A percentile compares a stretch with the other conserved stretches of the same genome.
These are phyloP conservation scores for Epinephelus awoara DNA, from an alignment of 2,797 vertebrate species.

Conservation along the genomic window DNA sequence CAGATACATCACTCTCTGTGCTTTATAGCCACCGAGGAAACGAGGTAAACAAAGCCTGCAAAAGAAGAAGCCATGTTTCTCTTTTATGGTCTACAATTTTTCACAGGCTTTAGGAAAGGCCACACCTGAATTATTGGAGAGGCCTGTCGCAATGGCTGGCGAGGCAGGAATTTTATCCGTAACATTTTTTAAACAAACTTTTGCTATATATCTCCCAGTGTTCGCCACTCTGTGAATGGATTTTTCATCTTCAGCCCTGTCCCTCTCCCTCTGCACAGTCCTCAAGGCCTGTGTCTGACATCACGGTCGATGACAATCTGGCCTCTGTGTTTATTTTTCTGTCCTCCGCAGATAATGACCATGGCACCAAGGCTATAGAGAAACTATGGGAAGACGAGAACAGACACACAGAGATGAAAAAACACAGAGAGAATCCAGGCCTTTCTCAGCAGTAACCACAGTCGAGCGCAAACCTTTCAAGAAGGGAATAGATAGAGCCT, in stretches of 20 bases:
- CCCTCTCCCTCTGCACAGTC: slow-evolving; percentile 27
- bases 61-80: slow-evolving; percentile 66
- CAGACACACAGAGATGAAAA: not conserved
- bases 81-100: slow-evolving; percentile 57
- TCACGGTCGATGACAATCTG: slow-evolving; percentile 66
- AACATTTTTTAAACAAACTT: slow-evolving; percentile 63
- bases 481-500: not conserved
- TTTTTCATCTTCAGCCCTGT: slow-evolving; percentile 49
- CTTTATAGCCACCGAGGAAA: slow-evolving; percentile 63
- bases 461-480: not conserved
- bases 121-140: slow-evolving; percentile 55
- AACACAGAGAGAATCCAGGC: slow-evolving; percentile 1
- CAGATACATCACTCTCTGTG: slow-evolving; percentile 62
- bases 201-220: slow-evolving; percentile 30
- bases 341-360: slow-evolving; percentile 64
- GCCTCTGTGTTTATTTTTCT: slow-evolving; percentile 70
- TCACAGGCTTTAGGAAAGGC: slow-evolving; percentile 48
- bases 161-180: slow-evolving; percentile 38
- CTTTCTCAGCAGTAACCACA: slow-evolving; percentile 19
- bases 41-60: slow-evolving; percentile 69
- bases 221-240: slow-evolving; percentile 21
- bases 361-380: slow-evolving; percentile 38
- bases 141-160: slow-evolving; percentile 12
- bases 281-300: slow-evolving; percentile 58
- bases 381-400: slow-evolving; percentile 50